Conservation (phyloP, 2,888 invertebrate genomes). For the Trachelus iudaicus region DNA sequence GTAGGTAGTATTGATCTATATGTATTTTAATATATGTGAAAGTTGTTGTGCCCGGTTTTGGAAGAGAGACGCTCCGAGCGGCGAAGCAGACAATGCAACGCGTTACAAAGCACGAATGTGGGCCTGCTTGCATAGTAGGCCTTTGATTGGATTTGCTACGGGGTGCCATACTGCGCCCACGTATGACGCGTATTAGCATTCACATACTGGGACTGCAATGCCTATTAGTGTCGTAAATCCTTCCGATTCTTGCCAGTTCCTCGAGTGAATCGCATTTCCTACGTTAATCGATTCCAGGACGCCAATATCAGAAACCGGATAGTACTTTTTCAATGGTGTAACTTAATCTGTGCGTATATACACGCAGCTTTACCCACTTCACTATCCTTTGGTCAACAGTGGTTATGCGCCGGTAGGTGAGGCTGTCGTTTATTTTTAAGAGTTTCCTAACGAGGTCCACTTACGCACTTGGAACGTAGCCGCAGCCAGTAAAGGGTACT, state of each 20-base stretch:
- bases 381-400: background rate
- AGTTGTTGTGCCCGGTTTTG: background rate
- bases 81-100: constrained; percentile 29
- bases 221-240: constrained; percentile 50
- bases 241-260: constrained; percentile 29
- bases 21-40: background rate
- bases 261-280: background rate
- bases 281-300: background rate
- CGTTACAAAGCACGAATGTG: constrained; percentile 28
- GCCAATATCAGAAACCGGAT: background rate
- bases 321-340: background rate
- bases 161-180: constrained; percentile 49
- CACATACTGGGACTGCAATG: constrained; percentile 32
- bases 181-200: constrained; percentile 47
- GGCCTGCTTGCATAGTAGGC: constrained; percentile 32
- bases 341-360: background rate
- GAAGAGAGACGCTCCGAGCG: background rate
- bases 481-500: background rate
- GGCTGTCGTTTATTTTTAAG: background rate
- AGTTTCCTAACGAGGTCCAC: background rate
- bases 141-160: constrained; percentile 62
- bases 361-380: background rate
- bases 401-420: background rate
- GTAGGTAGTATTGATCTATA: background rate
- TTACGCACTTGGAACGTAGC: background rate